These are phyloP conservation scores for Octonoba sinensis DNA, from an alignment of 2,888 invertebrate species.

Conservation along the genomic window DNA sequence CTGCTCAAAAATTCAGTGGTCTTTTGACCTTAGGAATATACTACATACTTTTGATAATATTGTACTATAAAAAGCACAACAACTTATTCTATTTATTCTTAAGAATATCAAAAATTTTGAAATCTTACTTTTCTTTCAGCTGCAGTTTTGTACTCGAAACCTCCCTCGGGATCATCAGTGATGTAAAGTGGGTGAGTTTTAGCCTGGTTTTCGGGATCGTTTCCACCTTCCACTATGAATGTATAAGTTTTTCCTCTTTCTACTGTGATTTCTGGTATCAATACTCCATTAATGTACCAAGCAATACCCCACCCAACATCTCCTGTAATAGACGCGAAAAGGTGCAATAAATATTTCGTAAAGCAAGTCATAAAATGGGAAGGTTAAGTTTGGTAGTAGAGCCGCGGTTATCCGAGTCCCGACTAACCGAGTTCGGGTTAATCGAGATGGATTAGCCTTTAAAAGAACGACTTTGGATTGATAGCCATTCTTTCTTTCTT, in stretches of 20 bases:
- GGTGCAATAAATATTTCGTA: neutral
- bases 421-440: too few species aligned
- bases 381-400: too few species aligned
- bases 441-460: neutral
- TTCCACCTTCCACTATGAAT: constrained; percentile 88
- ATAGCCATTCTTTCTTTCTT: too few species aligned
- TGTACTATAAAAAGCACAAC: too few species aligned
- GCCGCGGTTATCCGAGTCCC: too few species aligned
- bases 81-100: too few species aligned
- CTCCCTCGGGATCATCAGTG: constrained; percentile 91
- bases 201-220: constrained; percentile 82
- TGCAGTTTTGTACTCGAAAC: constrained; percentile 85
- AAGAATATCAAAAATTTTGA: neutral
- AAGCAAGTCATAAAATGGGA: neutral
- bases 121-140: constrained; percentile 83
- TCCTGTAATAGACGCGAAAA: constrained; percentile 72
- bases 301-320: constrained; percentile 94
- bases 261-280: constrained; percentile 90
- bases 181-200: constrained; percentile 91
- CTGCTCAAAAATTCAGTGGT: too few species aligned
- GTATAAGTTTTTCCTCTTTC: constrained; percentile 81
- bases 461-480: too few species aligned
- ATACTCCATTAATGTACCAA: constrained; percentile 91
- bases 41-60: too few species aligned
- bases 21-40: too few species aligned